Percentiles rank a stretch among this genome's conserved stretches.
Conservation (phyloP, 2,888 invertebrate genomes). For the Nineta flava region DNA sequence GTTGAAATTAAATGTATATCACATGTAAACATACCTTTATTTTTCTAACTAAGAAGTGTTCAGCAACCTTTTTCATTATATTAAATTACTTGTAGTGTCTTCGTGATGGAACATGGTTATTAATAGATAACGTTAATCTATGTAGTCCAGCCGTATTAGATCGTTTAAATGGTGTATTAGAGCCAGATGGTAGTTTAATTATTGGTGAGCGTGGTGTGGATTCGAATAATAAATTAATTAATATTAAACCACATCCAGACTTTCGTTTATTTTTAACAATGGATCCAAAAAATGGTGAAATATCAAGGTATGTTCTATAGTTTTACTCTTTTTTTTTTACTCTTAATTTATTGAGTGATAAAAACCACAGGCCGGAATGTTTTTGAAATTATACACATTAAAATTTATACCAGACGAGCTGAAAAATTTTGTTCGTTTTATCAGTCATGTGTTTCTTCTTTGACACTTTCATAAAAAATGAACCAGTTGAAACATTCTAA, state of each 20-base stretch:
- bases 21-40: no score
- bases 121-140: constrained; percentile 86
- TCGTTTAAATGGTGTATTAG: constrained; percentile 86
- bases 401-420: no score
- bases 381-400: no score
- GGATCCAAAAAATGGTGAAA: constrained; percentile 89
- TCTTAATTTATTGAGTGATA: neutral
- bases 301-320: constrained; percentile 53
- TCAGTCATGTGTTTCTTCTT: no score
- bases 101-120: constrained; percentile 65
- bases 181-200: constrained; percentile 76
- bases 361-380: neutral
- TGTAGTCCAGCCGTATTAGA: constrained; percentile 95
- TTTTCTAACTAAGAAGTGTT: no score
- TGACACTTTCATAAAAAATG: no score
- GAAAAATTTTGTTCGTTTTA: no score
- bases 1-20: no score
- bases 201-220: constrained; percentile 83
- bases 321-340: constrained; percentile 3
- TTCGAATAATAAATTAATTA: constrained; percentile 48
- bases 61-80: no score
- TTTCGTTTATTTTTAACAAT: constrained; percentile 90
- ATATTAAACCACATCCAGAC: constrained; percentile 69
- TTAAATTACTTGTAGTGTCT: constrained; percentile 38
- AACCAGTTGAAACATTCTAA: no score